Evolutionary conservation across 2,797 vertebrate species (phyloP), one percentile per base, ranked within the genome.

Genomic region (Sylvilagus floridanus): DNA sequence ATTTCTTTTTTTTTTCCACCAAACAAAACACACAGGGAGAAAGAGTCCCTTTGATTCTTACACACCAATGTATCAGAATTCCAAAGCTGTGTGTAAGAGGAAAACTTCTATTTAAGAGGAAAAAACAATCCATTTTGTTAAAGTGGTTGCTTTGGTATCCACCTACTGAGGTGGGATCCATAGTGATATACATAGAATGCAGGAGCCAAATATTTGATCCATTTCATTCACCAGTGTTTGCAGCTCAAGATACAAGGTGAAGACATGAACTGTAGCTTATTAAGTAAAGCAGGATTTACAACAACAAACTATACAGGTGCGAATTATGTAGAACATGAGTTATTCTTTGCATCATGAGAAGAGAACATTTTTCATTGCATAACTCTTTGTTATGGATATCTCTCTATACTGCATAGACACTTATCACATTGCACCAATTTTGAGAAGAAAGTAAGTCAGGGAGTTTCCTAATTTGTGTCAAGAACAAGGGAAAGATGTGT

Each of bases 391-490:
- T 96, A 89, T 68, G 54, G 90, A 37, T 66, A 88, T 90, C 75
- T 79, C 69, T 84, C 32, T 69, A 66, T 37, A 65, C 19, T 19
- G 2, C 54, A 5, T 3, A 94, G 91, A 96, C 95, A 98, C 98
- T 98, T 97, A 96, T 98, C 97, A 97, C 96, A 97, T 94, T 93
- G 95, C 84, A 94, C 92, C 13, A 21, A 96, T 96, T 96, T 95
- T 96, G 84, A 1, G 0, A 95, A 97, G 97, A 96, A 94, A 95
- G 94, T 95, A 97, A 96, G 97, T 97, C 97, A 96, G 86, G 77
- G 96, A 94, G 95, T 97, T 97, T 96, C 95, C 96, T 96, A 97
- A 98, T 98, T 97, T 97, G 95, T 96, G 96, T 97, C 97, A 97
- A 94, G 71, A 95, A 93, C 89, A 89, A 91, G 92, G 93, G 95